Evolutionary conservation across 64 coral and sea anemone genomes (phyloP).

Genomic region (Actinia equina): DNA sequence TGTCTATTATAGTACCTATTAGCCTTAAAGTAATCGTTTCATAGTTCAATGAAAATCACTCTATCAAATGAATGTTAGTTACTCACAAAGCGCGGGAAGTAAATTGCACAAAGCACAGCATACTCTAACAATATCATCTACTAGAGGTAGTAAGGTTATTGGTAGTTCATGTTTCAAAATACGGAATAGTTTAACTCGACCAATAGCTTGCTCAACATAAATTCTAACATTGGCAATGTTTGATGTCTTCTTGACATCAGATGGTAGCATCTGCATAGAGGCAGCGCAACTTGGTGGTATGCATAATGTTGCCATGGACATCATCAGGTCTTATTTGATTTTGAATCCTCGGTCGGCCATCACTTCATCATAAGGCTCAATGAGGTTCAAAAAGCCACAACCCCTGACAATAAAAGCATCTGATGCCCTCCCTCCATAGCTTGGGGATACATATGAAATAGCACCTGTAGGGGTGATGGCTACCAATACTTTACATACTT

Average conservation of each 20-base stretch:
- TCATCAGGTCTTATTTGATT: conserved; percentile 44
- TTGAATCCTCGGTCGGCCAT: conserved; percentile 50
- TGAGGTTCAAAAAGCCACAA: conserved; percentile 33
- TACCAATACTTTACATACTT: conserved; percentile 23
- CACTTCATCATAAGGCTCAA: conserved; percentile 53
- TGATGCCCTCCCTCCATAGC: conserved; percentile 44
- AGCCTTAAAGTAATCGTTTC: no score
- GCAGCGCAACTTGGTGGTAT: conserved; percentile 50
- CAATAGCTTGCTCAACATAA: conserved; percentile 46
- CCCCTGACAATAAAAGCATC: conserved; percentile 37
- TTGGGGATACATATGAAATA: conserved; percentile 25
- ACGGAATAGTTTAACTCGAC: conserved; percentile 42
- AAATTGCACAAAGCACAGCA: conserved; percentile 35
- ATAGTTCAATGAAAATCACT: no score
- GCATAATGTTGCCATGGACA: conserved; percentile 26
- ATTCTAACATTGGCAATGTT: conserved; percentile 61
- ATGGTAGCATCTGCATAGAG: conserved; percentile 30
- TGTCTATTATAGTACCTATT: no score
- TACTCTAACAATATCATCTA: conserved; percentile 38
- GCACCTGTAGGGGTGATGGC: conserved; percentile 31
- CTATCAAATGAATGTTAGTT: no score
- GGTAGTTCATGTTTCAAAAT: conserved; percentile 45
- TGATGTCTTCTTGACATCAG: conserved; percentile 34
- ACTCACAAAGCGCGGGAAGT: background rate
- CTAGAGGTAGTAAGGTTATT: conserved; percentile 29